phyloP scores from a whole-genome alignment of 2,113 vertebrate species.

The Phalacrocorax brasilianus region DNA sequence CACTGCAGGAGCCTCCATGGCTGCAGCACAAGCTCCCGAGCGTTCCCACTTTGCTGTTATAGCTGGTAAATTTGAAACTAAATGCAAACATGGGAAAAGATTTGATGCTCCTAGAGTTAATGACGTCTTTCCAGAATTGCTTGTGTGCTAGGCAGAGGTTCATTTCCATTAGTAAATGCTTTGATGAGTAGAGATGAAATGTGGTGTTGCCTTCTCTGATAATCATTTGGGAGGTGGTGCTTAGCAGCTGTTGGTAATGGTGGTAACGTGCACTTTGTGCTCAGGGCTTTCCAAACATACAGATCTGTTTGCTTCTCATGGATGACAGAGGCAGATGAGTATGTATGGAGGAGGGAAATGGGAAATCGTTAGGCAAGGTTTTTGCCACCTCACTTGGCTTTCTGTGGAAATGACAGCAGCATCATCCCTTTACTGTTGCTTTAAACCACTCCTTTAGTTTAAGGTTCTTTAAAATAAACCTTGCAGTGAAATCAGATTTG shows the following conservation, averaged over 20 bases:
- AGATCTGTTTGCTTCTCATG: neutral
- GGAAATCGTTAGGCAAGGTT: neutral
- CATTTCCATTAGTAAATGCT: neutral
- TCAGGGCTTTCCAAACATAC: neutral
- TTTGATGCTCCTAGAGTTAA: neutral
- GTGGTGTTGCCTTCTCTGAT: neutral
- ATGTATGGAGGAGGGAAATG: neutral
- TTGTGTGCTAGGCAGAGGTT: neutral
- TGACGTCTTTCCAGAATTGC: neutral
- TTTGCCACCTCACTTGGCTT: neutral
- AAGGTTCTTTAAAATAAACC: neutral
- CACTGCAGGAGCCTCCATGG: neutral
- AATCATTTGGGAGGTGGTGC: neutral
- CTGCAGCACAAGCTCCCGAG: neutral
- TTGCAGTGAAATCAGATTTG: neutral
- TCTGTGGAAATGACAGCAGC: neutral
- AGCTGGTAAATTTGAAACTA: neutral
- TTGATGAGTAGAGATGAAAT: neutral
- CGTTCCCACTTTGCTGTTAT: neutral
- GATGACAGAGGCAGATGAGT: neutral
- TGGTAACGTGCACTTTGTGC: neutral
- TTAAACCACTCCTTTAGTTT: neutral
- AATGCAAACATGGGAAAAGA: neutral
- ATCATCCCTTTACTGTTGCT: neutral
- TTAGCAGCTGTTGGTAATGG: neutral